phyloP scores from a whole-genome alignment of 1,140 invertebrate species.

The Sycobia sp. region DNA sequence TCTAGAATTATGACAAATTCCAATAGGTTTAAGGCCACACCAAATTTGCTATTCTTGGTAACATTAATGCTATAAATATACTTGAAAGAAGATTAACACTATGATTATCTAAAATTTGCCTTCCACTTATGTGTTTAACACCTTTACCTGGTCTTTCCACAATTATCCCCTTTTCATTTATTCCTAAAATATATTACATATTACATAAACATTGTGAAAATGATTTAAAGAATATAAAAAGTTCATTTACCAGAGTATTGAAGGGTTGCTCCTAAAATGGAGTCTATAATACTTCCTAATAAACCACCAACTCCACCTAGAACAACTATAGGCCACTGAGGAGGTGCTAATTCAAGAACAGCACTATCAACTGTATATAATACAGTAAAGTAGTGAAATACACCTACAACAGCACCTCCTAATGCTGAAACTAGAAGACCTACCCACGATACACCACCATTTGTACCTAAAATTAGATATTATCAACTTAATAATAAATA shows the following conservation, averaged over 20 bases:
- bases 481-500: constrained; percentile 33
- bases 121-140: constrained; percentile 79
- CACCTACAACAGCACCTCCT: constrained; percentile 78
- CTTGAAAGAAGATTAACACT: constrained; percentile 86
- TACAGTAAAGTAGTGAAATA: constrained; percentile 73
- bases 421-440: constrained; percentile 76
- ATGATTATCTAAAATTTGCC: constrained; percentile 84
- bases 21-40: constrained; percentile 68
- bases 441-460: constrained; percentile 77
- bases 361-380: constrained; percentile 68
- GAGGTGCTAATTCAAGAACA: constrained; percentile 67
- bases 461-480: constrained; percentile 75
- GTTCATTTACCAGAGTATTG: constrained; percentile 78
- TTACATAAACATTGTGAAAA: neutral
- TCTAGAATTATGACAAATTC: no score
- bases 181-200: constrained; percentile 63
- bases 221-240: neutral
- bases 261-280: constrained; percentile 80
- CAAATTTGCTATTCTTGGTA: constrained; percentile 73
- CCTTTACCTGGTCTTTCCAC: constrained; percentile 75
- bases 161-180: constrained; percentile 72
- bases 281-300: constrained; percentile 83
- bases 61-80: constrained; percentile 74
- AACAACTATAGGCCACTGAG: constrained; percentile 82
- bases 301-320: constrained; percentile 75